Base-by-base conservation (phyloP, 2,113 vertebrate species). In the Parotia lawesii region DNA sequence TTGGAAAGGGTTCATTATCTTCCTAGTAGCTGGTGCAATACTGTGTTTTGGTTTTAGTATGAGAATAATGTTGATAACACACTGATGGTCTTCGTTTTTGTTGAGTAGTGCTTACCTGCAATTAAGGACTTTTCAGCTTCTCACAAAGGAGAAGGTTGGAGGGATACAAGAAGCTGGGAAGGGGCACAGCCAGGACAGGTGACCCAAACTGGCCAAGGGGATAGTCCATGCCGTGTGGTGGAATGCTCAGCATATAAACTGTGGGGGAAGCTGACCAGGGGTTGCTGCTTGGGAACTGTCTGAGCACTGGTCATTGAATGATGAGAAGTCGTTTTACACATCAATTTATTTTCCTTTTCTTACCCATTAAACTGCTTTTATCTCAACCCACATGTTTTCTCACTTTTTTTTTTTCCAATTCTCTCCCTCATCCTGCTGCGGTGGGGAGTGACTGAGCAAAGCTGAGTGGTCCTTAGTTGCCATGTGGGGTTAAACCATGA, bases 221-320 rank as follows among this genome's bases (percentile, higher is more conserved):
- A 28, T 33, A 33, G 53, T 65, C n/a, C 45, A 8, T 53, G n/a
- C 29, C 10, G 1, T 40, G 9, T 12, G 25, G 61, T 0, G 1
- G 29, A 73, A 53, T 40, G 51, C 7, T 31, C 66, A 66, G 29
- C 31, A 5, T 15, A 8, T 47, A 42, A 40, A 60, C 15, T 40
- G 6, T 7, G 9, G 14, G 9, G 51, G 22, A 65, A 65, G 17
- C 28, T 40, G 45, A 12, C 24, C 51, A 29, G 38, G 11, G 38
- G 14, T 22, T 0, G 0, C 38, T 22, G 20, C 24, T 53, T 8
- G 15, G 51, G 51, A 72, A 5, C n/a, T 47, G 14, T 12, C 21
- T 45, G 24, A 20, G 24, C 16, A n/a, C 10, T 0, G 1, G 20
- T 45, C 28, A 12, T 5, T n/a, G 53, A 33, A 10, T 33, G 29